Conservation (phyloP, 2,888 invertebrate species). For the Flexamia atlantica region DNA sequence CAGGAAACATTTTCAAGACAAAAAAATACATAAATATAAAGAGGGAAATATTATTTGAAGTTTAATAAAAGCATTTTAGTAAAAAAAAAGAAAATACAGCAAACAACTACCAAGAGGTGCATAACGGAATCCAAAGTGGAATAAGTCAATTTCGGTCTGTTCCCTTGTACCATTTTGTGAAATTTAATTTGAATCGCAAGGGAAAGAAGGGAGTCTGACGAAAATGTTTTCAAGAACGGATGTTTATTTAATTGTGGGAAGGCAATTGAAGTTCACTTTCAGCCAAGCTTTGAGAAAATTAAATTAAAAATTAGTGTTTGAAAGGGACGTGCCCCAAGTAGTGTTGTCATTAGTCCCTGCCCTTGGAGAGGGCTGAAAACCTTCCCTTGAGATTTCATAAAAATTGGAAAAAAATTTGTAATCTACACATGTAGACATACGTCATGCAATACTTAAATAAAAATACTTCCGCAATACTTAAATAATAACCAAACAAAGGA, state of each 20-base stretch:
- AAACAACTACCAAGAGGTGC: background rate
- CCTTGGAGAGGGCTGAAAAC: background rate
- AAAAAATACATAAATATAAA: too few species aligned
- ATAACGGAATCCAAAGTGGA: background rate
- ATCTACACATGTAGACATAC: too few species aligned
- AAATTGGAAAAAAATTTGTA: too few species aligned
- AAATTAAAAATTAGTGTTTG: constrained; percentile 53
- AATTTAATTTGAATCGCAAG: constrained; percentile 26
- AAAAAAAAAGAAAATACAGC: background rate
- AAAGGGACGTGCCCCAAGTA: constrained; percentile 40
- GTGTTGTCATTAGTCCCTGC: constrained; percentile 26
- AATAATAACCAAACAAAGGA: too few species aligned
- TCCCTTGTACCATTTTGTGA: constrained; percentile 15
- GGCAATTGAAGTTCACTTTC: constrained; percentile 47
- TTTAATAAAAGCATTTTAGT: too few species aligned
- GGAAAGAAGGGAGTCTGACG: constrained; percentile 13
- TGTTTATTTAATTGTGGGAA: constrained; percentile 44
- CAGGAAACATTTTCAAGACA: too few species aligned
- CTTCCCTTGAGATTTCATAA: background rate
- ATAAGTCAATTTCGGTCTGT: background rate
- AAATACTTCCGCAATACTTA: too few species aligned
- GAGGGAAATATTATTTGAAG: too few species aligned
- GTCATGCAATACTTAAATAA: too few species aligned
- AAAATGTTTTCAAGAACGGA: constrained; percentile 37
- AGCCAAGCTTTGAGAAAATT: constrained; percentile 44